Conservation (phyloP, 2,797 vertebrate genomes). For the Sebastes taczanowskii region DNA sequence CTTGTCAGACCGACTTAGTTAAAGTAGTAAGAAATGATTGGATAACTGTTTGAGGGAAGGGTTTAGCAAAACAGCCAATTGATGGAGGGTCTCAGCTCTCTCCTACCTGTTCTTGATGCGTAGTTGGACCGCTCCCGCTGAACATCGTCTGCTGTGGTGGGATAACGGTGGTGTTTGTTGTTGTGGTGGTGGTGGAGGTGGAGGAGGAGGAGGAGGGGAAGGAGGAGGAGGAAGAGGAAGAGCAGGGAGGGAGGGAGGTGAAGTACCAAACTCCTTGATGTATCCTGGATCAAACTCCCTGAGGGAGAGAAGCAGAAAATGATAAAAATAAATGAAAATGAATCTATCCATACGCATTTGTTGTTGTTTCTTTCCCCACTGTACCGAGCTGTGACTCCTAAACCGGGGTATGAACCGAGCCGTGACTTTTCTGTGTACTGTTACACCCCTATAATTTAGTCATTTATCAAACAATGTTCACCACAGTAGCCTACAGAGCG, state of each 20-base stretch:
- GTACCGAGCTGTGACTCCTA: too few species aligned
- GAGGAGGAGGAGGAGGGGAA: conserved; percentile 4
- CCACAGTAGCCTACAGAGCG: neutral
- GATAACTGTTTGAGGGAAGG: neutral
- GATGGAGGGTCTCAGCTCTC: neutral
- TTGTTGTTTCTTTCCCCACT: too few species aligned
- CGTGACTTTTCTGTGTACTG: neutral
- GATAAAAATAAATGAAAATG: too few species aligned
- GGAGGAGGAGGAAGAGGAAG: conserved; percentile 16
- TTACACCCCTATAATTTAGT: neutral
- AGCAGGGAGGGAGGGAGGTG: conserved; percentile 11
- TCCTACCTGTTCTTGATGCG: conserved; percentile 69
- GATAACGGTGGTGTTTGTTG: neutral
- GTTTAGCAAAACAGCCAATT: too few species aligned
- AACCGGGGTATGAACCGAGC: too few species aligned
- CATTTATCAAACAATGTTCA: neutral
- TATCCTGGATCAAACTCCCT: conserved; percentile 64
- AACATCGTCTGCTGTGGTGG: conserved; percentile 30
- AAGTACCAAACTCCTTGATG: conserved; percentile 46
- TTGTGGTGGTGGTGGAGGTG: neutral
- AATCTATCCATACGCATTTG: too few species aligned
- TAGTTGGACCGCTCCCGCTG: conserved; percentile 57
- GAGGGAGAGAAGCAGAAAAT: neutral
- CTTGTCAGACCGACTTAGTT: neutral
- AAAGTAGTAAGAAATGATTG: neutral